Conservation (phyloP, 2,888 invertebrate species). For the Agriopis leucophaearia region DNA sequence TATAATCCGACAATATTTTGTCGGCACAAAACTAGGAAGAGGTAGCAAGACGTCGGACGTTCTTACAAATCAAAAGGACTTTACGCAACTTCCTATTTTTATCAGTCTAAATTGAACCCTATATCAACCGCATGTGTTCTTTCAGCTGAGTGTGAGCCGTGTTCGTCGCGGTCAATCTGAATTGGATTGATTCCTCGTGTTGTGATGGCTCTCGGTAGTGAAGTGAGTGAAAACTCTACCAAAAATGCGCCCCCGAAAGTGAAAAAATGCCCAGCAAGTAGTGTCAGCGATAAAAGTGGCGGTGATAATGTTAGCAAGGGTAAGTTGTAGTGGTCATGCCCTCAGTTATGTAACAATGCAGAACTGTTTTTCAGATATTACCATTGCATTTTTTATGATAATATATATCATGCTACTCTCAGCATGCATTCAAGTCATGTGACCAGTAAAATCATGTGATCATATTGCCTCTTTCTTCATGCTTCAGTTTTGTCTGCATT, state of each 20-base stretch:
- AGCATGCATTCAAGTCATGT: conserved; percentile 68
- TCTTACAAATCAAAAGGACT: conserved; percentile 49
- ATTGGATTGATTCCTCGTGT: conserved; percentile 84
- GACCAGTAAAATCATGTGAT: conserved; percentile 76
- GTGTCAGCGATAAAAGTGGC: conserved; percentile 75
- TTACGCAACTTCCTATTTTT: conserved; percentile 50
- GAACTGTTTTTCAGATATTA: conserved; percentile 57
- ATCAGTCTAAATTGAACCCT: conserved; percentile 81
- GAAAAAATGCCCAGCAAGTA: conserved; percentile 80
- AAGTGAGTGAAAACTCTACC: conserved; percentile 84
- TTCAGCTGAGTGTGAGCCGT: conserved; percentile 84
- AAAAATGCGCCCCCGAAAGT: conserved; percentile 82
- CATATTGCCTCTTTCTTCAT: conserved; percentile 43
- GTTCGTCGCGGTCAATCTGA: conserved; percentile 82
- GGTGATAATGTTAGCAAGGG: conserved; percentile 80
- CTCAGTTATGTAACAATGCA: conserved; percentile 83
- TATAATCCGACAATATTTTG: conserved; percentile 47
- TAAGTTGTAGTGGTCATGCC: conserved; percentile 77
- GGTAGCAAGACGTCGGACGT: conserved; percentile 32
- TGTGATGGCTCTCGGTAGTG: conserved; percentile 87
- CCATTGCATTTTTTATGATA: conserved; percentile 16
- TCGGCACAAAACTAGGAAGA: conserved; percentile 27
- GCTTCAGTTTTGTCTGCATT: conserved; percentile 19
- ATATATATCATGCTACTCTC: conserved; percentile 3
- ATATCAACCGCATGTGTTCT: conserved; percentile 83